Evolutionary conservation across 2,113 vertebrate species (phyloP).

Genomic region (Poeciliopsis occidentalis): DNA sequence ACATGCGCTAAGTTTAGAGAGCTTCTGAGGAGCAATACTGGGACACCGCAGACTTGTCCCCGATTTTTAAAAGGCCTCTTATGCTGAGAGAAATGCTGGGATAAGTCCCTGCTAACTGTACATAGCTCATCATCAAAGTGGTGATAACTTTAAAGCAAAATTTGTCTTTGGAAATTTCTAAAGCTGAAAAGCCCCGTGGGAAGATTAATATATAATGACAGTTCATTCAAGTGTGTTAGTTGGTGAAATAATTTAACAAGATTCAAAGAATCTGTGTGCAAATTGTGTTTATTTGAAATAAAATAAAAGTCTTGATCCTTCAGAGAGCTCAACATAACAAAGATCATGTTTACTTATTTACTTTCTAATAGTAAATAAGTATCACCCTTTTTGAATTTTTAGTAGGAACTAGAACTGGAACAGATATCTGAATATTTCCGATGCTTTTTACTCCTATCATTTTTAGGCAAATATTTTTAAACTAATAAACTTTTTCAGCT

Average conservation of each 20-base stretch:
- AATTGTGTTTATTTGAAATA: not conserved
- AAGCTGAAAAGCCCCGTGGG: not conserved
- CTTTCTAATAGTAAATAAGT: not conserved
- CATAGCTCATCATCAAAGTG: not conserved
- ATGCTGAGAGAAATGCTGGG: not conserved
- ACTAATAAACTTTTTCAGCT: not conserved
- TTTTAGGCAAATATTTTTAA: not conserved
- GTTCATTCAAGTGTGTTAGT: not conserved
- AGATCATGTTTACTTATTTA: not conserved
- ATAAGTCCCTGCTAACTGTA: not conserved
- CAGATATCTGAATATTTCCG: not conserved
- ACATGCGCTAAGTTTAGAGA: slow-evolving; percentile 36
- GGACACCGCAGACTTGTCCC: slow-evolving; percentile 29
- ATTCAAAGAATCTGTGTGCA: not conserved
- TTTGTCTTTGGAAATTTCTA: not conserved
- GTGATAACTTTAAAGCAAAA: not conserved
- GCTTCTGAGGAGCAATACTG: slow-evolving; percentile 10
- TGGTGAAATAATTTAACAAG: not conserved
- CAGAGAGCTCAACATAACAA: not conserved
- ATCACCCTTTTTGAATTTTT: not conserved
- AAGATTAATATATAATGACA: not conserved
- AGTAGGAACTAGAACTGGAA: not conserved
- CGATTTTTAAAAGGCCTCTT: slow-evolving; percentile 24
- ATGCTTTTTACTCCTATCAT: not conserved
- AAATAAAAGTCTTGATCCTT: not conserved